Conservation (phyloP, 2,113 vertebrate genomes). For the Sebastes schlegelii region DNA sequence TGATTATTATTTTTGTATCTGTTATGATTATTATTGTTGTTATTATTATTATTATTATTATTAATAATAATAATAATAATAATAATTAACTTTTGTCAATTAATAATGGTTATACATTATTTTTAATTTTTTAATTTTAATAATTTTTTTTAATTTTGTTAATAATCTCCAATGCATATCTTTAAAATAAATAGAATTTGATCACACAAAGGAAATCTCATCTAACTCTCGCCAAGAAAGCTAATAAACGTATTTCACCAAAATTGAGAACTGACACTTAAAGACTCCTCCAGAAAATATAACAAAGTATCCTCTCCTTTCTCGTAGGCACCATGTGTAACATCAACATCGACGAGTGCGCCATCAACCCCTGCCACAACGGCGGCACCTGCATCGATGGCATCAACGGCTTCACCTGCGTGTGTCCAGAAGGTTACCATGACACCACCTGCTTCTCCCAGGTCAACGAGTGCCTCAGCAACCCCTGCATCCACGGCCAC, state of each 20-base stretch:
- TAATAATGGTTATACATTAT: too few species aligned
- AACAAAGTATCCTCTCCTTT: neutral
- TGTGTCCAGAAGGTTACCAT: conserved; percentile 92
- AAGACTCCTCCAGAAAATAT: neutral
- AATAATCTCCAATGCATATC: too few species aligned
- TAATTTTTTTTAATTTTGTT: too few species aligned
- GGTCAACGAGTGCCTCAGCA: conserved; percentile 96
- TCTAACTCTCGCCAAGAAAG: neutral
- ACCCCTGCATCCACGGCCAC: conserved; percentile 93
- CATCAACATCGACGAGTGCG: conserved; percentile 93
- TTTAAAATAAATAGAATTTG: too few species aligned
- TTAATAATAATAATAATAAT: too few species aligned
- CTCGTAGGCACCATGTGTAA: conserved; percentile 91
- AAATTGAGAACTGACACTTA: neutral
- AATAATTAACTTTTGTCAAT: too few species aligned
- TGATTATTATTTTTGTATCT: too few species aligned
- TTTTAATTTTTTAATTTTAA: too few species aligned
- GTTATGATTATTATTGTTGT: too few species aligned
- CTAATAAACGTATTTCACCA: neutral
- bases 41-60: too few species aligned
- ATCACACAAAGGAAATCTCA: neutral
- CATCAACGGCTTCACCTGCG: conserved; percentile 90
- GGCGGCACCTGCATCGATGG: conserved; percentile 93
- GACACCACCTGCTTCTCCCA: conserved; percentile 92
- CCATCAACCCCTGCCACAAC: conserved; percentile 91